Evolutionary conservation across 2,113 vertebrate genomes (phyloP).

Genomic region (Eptesicus fuscus): DNA sequence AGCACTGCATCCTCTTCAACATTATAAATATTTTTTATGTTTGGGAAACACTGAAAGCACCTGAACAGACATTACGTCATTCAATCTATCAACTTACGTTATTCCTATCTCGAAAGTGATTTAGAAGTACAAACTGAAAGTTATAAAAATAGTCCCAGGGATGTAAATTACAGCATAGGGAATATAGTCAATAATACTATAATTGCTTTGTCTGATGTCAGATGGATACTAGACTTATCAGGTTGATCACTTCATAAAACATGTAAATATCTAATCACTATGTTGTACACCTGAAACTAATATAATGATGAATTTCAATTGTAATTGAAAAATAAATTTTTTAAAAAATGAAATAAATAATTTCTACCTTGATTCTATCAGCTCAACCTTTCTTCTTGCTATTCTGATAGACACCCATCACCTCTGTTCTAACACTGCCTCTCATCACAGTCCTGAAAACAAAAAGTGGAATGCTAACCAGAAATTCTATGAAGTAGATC

Average conservation of each 20-base stretch:
- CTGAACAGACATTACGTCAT: neutral
- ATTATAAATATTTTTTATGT: neutral
- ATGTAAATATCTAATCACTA: neutral
- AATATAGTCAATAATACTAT: neutral
- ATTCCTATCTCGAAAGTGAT: neutral
- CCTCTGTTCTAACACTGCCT: neutral
- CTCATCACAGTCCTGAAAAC: neutral
- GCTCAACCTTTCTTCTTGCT: neutral
- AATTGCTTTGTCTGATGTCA: neutral
- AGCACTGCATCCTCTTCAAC: neutral
- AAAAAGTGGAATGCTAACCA: neutral
- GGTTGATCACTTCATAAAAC: neutral
- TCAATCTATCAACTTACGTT: neutral
- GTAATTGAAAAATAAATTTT: neutral
- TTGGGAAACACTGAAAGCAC: neutral
- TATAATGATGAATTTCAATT: neutral
- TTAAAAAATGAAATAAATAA: neutral
- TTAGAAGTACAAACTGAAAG: neutral
- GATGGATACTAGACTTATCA: neutral
- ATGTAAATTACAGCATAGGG: neutral
- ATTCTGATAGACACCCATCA: neutral
- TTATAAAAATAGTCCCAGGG: neutral
- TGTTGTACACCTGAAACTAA: neutral
- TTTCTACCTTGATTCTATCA: neutral
- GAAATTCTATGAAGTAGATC: conserved; percentile 7